Percentiles rank a stretch among this genome's conserved stretches.
Conservation (phyloP, 2,888 invertebrate species). For the Pocota personata region DNA sequence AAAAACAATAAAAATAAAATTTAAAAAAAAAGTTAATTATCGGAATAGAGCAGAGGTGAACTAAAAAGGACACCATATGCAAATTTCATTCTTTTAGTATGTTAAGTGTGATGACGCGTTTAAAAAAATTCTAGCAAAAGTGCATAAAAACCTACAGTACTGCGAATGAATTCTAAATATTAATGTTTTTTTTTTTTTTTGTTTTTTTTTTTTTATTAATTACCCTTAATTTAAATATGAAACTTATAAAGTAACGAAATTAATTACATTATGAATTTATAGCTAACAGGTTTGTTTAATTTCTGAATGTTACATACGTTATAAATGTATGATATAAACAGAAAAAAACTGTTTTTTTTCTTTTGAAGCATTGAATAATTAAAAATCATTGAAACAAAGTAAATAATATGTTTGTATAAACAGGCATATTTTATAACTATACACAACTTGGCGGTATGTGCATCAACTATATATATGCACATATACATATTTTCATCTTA, state of each 20-base stretch:
- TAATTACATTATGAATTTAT: background rate
- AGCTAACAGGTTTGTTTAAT: background rate
- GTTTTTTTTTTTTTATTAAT: background rate
- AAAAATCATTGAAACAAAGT: constrained; percentile 15
- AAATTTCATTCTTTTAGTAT: background rate
- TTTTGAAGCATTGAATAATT: constrained; percentile 15
- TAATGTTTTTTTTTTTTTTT: background rate
- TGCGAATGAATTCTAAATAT: background rate
- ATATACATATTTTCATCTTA: constrained; percentile 63
- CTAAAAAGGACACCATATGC: background rate
- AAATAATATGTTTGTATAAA: constrained; percentile 16
- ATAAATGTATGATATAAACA: constrained; percentile 21
- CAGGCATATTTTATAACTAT: constrained; percentile 32
- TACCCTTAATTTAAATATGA: background rate
- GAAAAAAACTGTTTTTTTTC: too few species aligned
- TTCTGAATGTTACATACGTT: constrained; percentile 12
- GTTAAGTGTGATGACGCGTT: background rate
- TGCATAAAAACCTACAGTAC: background rate
- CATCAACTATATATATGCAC: constrained; percentile 34
- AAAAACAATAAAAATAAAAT: background rate
- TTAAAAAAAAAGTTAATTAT: background rate
- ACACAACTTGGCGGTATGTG: constrained; percentile 54
- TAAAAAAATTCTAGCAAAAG: background rate
- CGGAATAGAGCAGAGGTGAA: background rate
- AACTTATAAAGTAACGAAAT: background rate